Conservation (phyloP, 2,888 invertebrate species). For the Candidula unifasciata region DNA sequence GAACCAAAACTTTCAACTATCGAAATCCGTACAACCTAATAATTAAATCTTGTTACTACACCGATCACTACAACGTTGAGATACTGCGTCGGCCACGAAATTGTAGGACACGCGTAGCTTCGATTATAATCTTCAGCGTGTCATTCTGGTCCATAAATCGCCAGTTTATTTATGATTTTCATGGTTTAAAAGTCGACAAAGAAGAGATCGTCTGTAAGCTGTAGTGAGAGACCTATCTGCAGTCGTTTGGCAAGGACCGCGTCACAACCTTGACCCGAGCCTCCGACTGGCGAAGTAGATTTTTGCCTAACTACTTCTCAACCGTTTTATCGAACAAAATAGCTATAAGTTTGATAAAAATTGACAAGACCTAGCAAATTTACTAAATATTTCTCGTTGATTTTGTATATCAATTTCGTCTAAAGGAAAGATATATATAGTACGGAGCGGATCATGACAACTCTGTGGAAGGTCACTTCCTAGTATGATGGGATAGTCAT, state of each 20-base stretch:
- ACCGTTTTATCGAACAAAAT: too few species aligned
- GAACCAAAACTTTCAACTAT: slow-evolving; percentile 9
- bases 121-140: neutral
- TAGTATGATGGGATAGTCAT: slow-evolving; percentile 52
- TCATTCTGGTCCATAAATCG: slow-evolving; percentile 31
- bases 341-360: too few species aligned
- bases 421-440: slow-evolving; percentile 25
- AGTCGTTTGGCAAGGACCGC: slow-evolving; percentile 54
- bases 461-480: slow-evolving; percentile 49
- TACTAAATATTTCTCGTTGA: too few species aligned
- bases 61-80: neutral
- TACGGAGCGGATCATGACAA: slow-evolving; percentile 44
- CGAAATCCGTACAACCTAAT: neutral
- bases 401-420: neutral
- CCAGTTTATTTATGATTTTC: slow-evolving; percentile 25
- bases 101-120: slow-evolving; percentile 19
- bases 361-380: too few species aligned
- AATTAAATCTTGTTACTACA: neutral
- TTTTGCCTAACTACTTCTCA: neutral
- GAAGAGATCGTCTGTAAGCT: slow-evolving; percentile 36
- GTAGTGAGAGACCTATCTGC: slow-evolving; percentile 40
- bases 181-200: slow-evolving; percentile 37
- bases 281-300: slow-evolving; percentile 24
- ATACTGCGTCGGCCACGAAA: slow-evolving; percentile 11
- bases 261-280: slow-evolving; percentile 34